These are phyloP conservation scores for Exephanes ischioxanthus DNA, from an alignment of 2,888 invertebrate genomes.

Conservation along the genomic window DNA sequence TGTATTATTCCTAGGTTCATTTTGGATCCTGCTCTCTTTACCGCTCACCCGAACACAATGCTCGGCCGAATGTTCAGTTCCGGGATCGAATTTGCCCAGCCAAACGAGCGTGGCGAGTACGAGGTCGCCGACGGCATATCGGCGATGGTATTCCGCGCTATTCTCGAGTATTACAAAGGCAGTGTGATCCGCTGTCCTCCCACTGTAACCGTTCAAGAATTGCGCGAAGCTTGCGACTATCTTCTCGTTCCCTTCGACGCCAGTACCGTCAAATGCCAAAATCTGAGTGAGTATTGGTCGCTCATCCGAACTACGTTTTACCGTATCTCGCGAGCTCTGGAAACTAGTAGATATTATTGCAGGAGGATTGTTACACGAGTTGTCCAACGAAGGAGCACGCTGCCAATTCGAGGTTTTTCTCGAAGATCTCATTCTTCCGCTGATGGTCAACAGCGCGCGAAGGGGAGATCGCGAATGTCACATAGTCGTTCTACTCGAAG, in stretches of 20 bases:
- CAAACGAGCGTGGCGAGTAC: constrained; percentile 98
- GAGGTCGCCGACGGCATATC: constrained; percentile 99
- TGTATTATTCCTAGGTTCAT: constrained; percentile 87
- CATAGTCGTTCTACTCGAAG: constrained; percentile 97
- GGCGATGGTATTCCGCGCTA: constrained; percentile 96
- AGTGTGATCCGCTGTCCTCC: constrained; percentile 98
- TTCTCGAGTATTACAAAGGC: constrained; percentile 97
- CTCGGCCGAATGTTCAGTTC: constrained; percentile 99
- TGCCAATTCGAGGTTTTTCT: constrained; percentile 98
- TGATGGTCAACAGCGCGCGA: constrained; percentile 97
- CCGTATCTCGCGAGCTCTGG: constrained; percentile 5
- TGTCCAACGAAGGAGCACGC: constrained; percentile 99
- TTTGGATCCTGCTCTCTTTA: constrained; percentile 96
- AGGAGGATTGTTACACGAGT: constrained; percentile 97
- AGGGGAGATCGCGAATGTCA: constrained; percentile 99
- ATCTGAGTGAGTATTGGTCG: constrained; percentile 90
- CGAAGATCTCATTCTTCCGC: constrained; percentile 96
- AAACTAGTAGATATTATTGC: constrained; percentile 71
- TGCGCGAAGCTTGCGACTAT: constrained; percentile 99
- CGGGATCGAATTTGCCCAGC: constrained; percentile 95
- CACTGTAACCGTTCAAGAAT: constrained; percentile 97
- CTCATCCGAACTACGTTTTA: not conserved
- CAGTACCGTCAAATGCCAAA: constrained; percentile 97
- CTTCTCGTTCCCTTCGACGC: constrained; percentile 99
- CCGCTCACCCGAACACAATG: constrained; percentile 99